Evolutionary conservation across 2,888 invertebrate species (phyloP).

Genomic region (Perithous albicinctus): DNA sequence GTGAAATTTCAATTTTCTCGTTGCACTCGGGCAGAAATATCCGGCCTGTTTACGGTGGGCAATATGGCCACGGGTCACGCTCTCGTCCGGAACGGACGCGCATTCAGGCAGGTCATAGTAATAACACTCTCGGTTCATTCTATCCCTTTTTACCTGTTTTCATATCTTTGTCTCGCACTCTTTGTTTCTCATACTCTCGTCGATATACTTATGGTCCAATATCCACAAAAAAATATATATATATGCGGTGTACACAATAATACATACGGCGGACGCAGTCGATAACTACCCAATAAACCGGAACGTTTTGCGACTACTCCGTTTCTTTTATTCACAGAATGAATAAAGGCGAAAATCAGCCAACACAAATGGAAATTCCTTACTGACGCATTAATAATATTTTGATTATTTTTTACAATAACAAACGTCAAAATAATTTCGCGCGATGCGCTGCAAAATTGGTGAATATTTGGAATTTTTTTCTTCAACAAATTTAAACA

Average conservation of each 20-base stretch:
- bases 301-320: conserved; percentile 32
- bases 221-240: conserved; percentile 33
- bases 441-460: too few relatives aligned
- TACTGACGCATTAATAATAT: not conserved
- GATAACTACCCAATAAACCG: conserved; percentile 51
- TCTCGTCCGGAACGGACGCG: conserved; percentile 30
- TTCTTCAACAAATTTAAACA: too few relatives aligned
- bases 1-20: conserved; percentile 73
- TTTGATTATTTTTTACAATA: not conserved
- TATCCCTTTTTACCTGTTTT: conserved; percentile 23
- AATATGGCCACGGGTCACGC: conserved; percentile 46
- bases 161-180: conserved; percentile 18
- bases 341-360: not conserved
- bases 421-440: too few relatives aligned
- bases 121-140: conserved; percentile 60
- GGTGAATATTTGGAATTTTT: too few relatives aligned
- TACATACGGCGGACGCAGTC: conserved; percentile 15
- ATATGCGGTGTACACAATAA: not conserved
- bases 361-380: not conserved
- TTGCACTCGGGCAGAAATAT: conserved; percentile 65
- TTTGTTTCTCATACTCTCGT: not conserved
- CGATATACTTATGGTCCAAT: conserved; percentile 48
- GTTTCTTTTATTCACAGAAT: conserved; percentile 16
- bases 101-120: conserved; percentile 54
- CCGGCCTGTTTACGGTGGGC: conserved; percentile 64